Percentiles rank a stretch among this genome's conserved stretches.
These are phyloP conservation scores for Scolopax rusticola DNA, from an alignment of 2,797 vertebrate species.

Conservation along the genomic window DNA sequence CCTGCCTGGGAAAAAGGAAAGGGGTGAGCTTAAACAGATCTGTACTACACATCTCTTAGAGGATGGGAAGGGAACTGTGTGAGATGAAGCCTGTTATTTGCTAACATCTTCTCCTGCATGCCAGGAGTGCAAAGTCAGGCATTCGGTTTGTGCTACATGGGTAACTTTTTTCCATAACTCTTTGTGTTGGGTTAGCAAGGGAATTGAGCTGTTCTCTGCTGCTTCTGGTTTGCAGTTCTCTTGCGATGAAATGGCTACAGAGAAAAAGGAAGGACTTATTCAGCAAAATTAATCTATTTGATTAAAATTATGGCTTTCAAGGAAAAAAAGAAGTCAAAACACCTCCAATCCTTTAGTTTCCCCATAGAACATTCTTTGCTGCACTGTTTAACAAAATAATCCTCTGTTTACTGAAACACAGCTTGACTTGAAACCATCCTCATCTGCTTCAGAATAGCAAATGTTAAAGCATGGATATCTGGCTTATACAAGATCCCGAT, in stretches of 20 bases:
- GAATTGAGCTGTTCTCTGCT: neutral
- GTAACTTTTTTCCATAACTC: neutral
- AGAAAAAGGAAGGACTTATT: neutral
- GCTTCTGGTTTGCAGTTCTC: neutral
- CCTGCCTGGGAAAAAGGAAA: constrained; percentile 79
- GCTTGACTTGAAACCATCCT: neutral
- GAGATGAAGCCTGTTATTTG: neutral
- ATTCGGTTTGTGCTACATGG: neutral
- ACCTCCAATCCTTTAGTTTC: neutral
- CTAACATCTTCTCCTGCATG: neutral
- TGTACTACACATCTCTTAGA: neutral
- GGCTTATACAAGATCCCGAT: constrained; percentile 84
- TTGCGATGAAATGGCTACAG: neutral
- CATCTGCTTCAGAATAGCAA: constrained; percentile 78
- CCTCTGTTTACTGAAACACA: neutral
- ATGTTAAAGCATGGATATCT: constrained; percentile 83
- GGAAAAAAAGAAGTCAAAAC: neutral
- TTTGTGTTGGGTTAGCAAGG: neutral
- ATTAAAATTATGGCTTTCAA: neutral
- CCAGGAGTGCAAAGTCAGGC: neutral
- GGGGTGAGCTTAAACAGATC: constrained; percentile 71
- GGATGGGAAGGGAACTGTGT: neutral
- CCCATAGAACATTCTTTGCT: neutral
- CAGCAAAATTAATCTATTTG: neutral
- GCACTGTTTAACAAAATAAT: neutral